Evolutionary conservation across 2,113 vertebrate species (phyloP).

Genomic region (Cettia cetti): DNA sequence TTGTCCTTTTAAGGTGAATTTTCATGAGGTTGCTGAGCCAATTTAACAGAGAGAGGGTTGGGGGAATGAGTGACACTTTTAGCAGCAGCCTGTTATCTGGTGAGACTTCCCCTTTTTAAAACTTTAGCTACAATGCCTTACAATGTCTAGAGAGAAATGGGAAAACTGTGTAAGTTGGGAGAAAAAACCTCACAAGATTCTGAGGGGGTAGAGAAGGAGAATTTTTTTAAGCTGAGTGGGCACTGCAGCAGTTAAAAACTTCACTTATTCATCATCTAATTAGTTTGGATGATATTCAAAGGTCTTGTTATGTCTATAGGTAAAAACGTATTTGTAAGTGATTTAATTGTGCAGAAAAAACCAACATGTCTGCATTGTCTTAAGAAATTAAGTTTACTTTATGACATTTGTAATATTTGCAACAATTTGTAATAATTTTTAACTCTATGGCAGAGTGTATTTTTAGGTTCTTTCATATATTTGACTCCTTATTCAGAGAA

Average conservation of each 20-base stretch:
- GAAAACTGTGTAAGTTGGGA: background rate
- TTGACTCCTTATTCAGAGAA: background rate
- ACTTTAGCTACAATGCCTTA: background rate
- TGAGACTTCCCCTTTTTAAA: background rate
- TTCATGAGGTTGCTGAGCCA: background rate
- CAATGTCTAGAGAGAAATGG: background rate
- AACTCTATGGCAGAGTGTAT: background rate
- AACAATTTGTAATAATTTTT: background rate
- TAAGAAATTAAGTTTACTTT: background rate
- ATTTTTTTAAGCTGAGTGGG: background rate
- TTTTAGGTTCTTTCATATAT: background rate
- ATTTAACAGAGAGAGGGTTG: background rate
- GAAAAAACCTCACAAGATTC: background rate
- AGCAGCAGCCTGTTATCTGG: background rate
- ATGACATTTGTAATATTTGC: background rate
- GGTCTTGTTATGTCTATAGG: background rate
- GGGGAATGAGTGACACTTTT: background rate
- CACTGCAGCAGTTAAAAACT: background rate
- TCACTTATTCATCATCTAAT: background rate
- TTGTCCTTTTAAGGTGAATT: conserved; percentile 9
- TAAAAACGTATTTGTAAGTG: background rate
- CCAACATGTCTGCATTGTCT: background rate
- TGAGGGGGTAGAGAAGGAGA: background rate
- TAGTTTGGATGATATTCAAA: background rate
- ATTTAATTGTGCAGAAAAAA: background rate